These are phyloP conservation scores for Stylophora pistillata DNA, from an alignment of 64 coral and sea anemone genomes.

Conservation along the genomic window DNA sequence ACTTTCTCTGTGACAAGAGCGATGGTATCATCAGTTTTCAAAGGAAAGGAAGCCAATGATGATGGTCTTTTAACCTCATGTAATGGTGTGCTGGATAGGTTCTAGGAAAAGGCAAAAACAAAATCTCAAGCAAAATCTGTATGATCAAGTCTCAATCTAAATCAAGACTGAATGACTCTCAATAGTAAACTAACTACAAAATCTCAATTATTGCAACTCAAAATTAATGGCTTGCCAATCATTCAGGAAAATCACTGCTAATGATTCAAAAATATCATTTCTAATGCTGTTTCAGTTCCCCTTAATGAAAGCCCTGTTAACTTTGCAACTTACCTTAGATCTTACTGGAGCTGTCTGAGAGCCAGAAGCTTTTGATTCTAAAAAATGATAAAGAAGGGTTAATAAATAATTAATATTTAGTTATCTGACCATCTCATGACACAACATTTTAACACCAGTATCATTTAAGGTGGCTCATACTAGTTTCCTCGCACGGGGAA, in stretches of 20 bases:
- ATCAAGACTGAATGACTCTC: not conserved
- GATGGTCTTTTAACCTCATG: slow-evolving; percentile 54
- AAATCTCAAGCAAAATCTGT: not conserved
- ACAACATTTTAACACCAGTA: too few species aligned
- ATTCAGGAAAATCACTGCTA: too few species aligned
- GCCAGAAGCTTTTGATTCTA: slow-evolving; percentile 45
- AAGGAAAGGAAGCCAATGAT: slow-evolving; percentile 52
- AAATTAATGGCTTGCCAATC: too few species aligned
- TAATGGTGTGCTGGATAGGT: not conserved
- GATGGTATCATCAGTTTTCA: slow-evolving; percentile 72
- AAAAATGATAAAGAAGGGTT: not conserved
- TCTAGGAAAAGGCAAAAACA: not conserved
- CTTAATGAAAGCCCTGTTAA: too few species aligned
- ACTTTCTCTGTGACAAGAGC: slow-evolving; percentile 87
- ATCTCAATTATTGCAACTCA: too few species aligned
- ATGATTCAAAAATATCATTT: too few species aligned
- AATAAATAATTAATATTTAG: too few species aligned
- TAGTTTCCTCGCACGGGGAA: too few species aligned
- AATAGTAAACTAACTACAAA: too few species aligned
- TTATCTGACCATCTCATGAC: too few species aligned
- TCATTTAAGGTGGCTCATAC: too few species aligned
- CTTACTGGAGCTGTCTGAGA: slow-evolving; percentile 81
- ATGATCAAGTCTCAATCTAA: not conserved
- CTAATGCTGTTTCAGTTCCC: too few species aligned
- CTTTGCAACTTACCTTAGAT: slow-evolving; percentile 40